These are phyloP conservation scores for Pachydiplax longipennis DNA, from an alignment of 2,888 invertebrate species.

Conservation along the genomic window DNA sequence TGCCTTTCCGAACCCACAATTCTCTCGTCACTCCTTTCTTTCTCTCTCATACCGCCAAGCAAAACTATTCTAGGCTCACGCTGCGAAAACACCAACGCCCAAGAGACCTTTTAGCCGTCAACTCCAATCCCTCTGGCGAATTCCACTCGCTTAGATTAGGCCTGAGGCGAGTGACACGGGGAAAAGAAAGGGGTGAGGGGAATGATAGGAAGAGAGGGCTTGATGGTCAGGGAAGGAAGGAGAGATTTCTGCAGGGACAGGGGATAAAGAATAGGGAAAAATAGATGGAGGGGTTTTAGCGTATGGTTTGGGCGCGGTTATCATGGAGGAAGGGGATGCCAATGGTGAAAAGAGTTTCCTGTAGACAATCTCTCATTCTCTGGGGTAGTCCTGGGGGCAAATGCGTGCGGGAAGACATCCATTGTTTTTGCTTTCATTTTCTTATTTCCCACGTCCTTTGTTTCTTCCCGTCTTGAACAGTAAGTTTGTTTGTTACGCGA, in stretches of 20 bases:
- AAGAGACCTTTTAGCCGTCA: constrained; percentile 9
- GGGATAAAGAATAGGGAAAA: background rate
- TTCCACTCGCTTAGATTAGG: constrained; percentile 22
- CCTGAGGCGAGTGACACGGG: background rate
- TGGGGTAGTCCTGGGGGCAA: background rate
- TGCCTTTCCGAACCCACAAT: background rate
- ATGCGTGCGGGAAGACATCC: background rate
- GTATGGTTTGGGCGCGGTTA: background rate
- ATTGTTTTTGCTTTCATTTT: background rate
- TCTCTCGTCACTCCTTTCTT: background rate
- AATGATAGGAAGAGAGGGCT: background rate
- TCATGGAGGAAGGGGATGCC: background rate
- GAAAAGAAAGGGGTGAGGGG: background rate
- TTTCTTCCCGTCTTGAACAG: background rate
- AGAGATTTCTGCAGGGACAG: background rate
- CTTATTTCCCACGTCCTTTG: background rate
- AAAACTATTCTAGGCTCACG: background rate
- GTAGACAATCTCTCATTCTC: background rate
- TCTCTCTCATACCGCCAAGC: background rate
- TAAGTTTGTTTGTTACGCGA: too few relatives aligned
- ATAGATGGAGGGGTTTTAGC: background rate
- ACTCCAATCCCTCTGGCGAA: background rate
- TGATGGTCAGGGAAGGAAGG: too few relatives aligned
- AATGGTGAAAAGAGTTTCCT: background rate
- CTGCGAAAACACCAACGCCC: constrained; percentile 28